Evolutionary conservation across 2,888 invertebrate species (phyloP), one percentile per base, ranked within the genome.

Genomic region (Calephelis perditalis): DNA sequence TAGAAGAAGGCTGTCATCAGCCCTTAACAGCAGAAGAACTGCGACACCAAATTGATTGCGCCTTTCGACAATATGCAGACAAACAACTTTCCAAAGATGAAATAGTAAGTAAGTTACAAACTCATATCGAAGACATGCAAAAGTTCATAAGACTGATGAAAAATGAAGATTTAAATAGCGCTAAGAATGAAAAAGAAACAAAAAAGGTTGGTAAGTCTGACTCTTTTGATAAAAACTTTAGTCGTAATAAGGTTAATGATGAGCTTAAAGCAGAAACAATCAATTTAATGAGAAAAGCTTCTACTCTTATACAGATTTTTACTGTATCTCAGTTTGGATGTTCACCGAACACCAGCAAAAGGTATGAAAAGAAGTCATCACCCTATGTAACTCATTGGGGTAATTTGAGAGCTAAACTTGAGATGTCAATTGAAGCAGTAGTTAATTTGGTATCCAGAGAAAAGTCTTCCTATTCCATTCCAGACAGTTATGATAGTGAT

Each of bases 111-210:
- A 99, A 99, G 83, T 90, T 99, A 26, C 98, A 99, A 84, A 97
- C 98, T 0, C 99, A 99, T 88, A 97, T 99, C 60, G 94, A 96
- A 54, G 99, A 99, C 84, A 92, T 99, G 84, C 99, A 99, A 82
- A 94, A 98, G 68, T 99, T 99, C 78, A 98, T 99, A 70, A 95
- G 96, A 71, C 95, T 98, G 75, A 92, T 99, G 73, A 99, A 99
- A 92, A 95, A 95, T 69, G 95, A 95, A 72, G 94, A 73, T 81
- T 88, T 87, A 71, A 80, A 80, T 68, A 75, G 66, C 11, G 82
- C 77, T 44, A 65, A 73, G 3, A 74, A 76, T 59, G 64, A 72
- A 37, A 62, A 63, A 11, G 82, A 84, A 56, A 36, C 77, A 1
- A 82, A 79, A 65, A 83, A 81, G 61, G 62, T 78, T 54, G 71